phyloP scores from a whole-genome alignment of 2,797 vertebrate species.

The Liparis tanakae region DNA sequence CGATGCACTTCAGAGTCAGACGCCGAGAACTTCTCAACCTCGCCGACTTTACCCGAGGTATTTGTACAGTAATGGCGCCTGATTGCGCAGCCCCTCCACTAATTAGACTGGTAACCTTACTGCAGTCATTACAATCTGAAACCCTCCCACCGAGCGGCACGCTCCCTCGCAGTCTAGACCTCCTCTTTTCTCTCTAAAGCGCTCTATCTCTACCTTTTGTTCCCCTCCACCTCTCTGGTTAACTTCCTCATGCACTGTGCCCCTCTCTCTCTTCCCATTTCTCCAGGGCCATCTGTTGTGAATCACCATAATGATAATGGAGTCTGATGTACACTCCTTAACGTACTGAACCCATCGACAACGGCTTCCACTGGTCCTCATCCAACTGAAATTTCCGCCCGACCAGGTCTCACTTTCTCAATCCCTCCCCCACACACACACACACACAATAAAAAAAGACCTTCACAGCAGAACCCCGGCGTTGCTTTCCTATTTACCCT shows the following conservation, averaged over 20 bases:
- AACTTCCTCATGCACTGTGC: slow-evolving; percentile 19
- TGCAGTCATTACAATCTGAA: slow-evolving; percentile 67
- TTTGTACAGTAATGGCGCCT: slow-evolving; percentile 43
- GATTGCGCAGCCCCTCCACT: slow-evolving; percentile 55
- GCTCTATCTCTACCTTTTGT: slow-evolving; percentile 17
- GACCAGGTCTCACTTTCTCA: slow-evolving; percentile 6
- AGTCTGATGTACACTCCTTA: slow-evolving; percentile 59
- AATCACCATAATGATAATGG: slow-evolving; percentile 61
- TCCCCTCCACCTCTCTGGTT: slow-evolving; percentile 17
- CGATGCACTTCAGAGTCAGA: slow-evolving; percentile 1
- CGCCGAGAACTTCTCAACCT: slow-evolving; percentile 46
- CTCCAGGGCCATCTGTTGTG: slow-evolving; percentile 58
- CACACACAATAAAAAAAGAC: not conserved
- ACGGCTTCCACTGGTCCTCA: slow-evolving; percentile 37
- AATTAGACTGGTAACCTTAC: slow-evolving; percentile 70
- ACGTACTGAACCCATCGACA: slow-evolving; percentile 52
- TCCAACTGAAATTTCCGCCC: slow-evolving; percentile 36
- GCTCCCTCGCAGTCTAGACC: slow-evolving; percentile 43
- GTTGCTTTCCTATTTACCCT: slow-evolving; percentile 2
- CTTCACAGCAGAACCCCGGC: not conserved
- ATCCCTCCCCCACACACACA: not conserved
- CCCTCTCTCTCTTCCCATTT: not conserved
- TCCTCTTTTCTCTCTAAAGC: slow-evolving; percentile 20
- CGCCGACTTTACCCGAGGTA: slow-evolving; percentile 39
- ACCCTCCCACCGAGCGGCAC: slow-evolving; percentile 40